Base-by-base conservation (phyloP, 2,113 vertebrate genomes). In the human region DNA sequence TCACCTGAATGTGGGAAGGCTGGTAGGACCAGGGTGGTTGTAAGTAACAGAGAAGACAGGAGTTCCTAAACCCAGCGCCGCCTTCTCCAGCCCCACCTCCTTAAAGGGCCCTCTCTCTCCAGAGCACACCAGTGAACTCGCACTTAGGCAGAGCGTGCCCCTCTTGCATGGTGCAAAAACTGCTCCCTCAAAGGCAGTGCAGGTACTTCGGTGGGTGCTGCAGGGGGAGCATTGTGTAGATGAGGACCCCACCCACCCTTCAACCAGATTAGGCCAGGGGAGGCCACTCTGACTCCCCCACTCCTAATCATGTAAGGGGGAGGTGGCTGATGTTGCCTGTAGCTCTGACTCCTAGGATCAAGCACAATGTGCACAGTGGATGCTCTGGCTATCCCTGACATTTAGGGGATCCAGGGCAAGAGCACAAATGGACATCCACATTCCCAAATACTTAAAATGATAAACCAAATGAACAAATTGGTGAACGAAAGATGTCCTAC, bases 121-220 rank as follows among this genome's bases (percentile, higher is more conserved):
- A 3, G 14, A 16, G 40, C 73, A 9, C 8, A 45, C 23, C 95
- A 52, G 0, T 2, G 61, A 52, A 25, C 17, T 0, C 0, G 0
- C 25, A 20, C 25, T 18, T 27, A 68, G 20, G 45, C 18, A 32
- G 64, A 30, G 35, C 1, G 0, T 13, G 27, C 12, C 14, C 13
- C 1, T 11, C 40, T 68, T 38, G 22, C 40, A 13, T 13, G 25
- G 90, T 0, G 1, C 2, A 9, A 14, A 45, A 73, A 52, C 64
- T 12, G 35, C 40, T 17, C 23, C n/a, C 72, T 40, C 38, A 72
- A 22, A 11, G 68, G 40, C 38, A 75, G 72, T 23, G 13, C 38
- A 13, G 72, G 38, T 25, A 25, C 11, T 40, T 23, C 1, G 2
- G 38, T 3, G 22, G 11, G 72, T 40, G 22, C 38, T 5, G 20